Evolutionary conservation across 2,113 vertebrate genomes (phyloP).

Genomic region (Amia ocellicauda): DNA sequence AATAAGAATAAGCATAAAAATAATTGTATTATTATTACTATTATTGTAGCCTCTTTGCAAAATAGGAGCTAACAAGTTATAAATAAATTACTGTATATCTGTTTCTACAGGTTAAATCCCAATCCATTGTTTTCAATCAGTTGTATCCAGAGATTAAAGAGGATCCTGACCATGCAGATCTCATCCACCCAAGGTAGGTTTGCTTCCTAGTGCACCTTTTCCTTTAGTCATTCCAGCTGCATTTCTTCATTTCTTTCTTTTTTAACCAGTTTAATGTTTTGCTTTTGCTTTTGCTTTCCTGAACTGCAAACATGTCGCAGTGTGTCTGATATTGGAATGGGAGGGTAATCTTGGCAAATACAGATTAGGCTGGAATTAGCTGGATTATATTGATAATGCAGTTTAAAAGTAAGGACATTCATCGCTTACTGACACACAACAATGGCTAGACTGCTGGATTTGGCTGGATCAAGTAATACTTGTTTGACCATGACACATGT

Average conservation of each 20-base stretch:
- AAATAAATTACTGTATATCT: too few species aligned
- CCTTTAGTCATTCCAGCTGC: neutral
- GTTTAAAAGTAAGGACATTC: neutral
- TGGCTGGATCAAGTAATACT: slow-evolving; percentile 13
- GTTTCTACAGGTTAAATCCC: slow-evolving; percentile 68
- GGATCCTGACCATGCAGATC: slow-evolving; percentile 79
- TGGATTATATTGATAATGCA: slow-evolving; percentile 19
- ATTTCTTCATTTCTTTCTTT: neutral
- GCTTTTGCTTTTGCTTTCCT: slow-evolving; percentile 10
- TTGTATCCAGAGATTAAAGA: slow-evolving; percentile 95
- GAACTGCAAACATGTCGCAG: slow-evolving; percentile 13
- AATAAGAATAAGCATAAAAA: too few species aligned
- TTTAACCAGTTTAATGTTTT: neutral
- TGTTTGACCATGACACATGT: neutral
- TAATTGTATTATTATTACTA: too few species aligned
- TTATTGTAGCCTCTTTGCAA: too few species aligned
- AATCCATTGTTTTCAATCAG: slow-evolving; percentile 71
- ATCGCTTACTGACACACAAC: slow-evolving; percentile 6
- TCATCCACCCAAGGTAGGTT: slow-evolving; percentile 89
- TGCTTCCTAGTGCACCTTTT: neutral
- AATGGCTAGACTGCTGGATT: slow-evolving; percentile 21
- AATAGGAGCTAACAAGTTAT: too few species aligned
- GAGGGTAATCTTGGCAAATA: slow-evolving; percentile 38
- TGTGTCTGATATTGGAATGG: slow-evolving; percentile 6
- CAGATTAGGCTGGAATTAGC: slow-evolving; percentile 43